phyloP scores from a whole-genome alignment of 2,797 vertebrate species.

The Sorex maritimensis region DNA sequence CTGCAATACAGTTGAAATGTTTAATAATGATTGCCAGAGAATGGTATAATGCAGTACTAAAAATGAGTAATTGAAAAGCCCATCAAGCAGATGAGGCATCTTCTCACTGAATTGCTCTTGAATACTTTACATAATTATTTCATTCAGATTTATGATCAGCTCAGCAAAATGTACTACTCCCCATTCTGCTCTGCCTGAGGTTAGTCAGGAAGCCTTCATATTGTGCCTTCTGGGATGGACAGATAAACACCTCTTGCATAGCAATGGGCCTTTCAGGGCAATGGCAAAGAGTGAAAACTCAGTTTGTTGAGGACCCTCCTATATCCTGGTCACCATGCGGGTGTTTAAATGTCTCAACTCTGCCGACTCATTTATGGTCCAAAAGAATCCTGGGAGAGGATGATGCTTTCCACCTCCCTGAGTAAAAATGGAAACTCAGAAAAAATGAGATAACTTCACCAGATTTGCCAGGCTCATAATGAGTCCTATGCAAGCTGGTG shows the following conservation, averaged over 20 bases:
- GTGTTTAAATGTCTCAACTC: neutral
- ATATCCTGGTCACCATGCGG: neutral
- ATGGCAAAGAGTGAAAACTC: slow-evolving; percentile 11
- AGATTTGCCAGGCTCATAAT: neutral
- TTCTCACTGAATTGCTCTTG: slow-evolving; percentile 80
- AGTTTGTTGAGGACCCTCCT: neutral
- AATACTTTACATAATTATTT: slow-evolving; percentile 84
- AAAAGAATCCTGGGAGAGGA: neutral
- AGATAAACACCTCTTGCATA: neutral
- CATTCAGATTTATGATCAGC: slow-evolving; percentile 83
- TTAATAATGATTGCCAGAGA: slow-evolving; percentile 86
- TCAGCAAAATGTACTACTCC: slow-evolving; percentile 61
- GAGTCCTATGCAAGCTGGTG: slow-evolving; percentile 39
- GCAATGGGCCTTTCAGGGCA: neutral
- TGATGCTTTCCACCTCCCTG: neutral
- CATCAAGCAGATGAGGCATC: slow-evolving; percentile 83
- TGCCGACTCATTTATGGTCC: neutral
- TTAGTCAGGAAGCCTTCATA: slow-evolving; percentile 33
- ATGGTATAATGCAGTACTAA: slow-evolving; percentile 78
- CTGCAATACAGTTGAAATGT: slow-evolving; percentile 65
- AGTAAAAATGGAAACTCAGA: slow-evolving; percentile 45
- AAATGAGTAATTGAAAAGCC: slow-evolving; percentile 85
- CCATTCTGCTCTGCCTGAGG: slow-evolving; percentile 46
- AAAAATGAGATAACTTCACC: neutral
- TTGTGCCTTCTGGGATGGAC: neutral